Evolutionary conservation across 1,140 invertebrate genomes (phyloP).

Genomic region (Listronotus oregonensis): DNA sequence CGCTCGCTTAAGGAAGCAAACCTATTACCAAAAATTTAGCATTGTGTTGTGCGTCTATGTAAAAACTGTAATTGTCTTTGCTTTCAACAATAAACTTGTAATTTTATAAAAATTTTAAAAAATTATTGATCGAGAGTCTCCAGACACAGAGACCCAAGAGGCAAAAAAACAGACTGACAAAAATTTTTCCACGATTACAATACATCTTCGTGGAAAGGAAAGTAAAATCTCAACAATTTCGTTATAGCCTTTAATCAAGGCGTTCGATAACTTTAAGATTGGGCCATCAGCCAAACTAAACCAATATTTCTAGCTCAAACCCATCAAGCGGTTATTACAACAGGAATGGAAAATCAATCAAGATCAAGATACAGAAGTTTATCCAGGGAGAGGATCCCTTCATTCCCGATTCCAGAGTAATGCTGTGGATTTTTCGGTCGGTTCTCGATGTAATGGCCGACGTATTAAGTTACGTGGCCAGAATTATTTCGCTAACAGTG

Average conservation of each 20-base stretch:
- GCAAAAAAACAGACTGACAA: no score
- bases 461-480: slow-evolving; percentile 35
- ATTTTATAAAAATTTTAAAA: no score
- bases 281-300: slow-evolving; percentile 39
- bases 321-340: slow-evolving; percentile 42
- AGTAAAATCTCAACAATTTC: neutral
- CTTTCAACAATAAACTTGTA: no score
- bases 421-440: slow-evolving; percentile 31
- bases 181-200: no score
- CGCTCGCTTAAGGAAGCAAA: no score
- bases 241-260: neutral
- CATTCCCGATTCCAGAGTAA: slow-evolving; percentile 34
- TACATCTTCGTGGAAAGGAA: neutral
- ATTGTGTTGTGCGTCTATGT: no score
- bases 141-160: no score
- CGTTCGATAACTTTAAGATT: slow-evolving; percentile 40
- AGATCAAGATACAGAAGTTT: slow-evolving; percentile 44
- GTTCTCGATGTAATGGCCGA: slow-evolving; percentile 31
- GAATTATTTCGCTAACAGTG: slow-evolving; percentile 33
- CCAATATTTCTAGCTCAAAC: slow-evolving; percentile 39
- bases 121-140: no score
- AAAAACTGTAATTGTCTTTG: no score
- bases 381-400: slow-evolving; percentile 22
- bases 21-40: no score
- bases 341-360: slow-evolving; percentile 48